Percentiles rank a stretch among this genome's conserved stretches.
phyloP scores from a whole-genome alignment of 2,888 invertebrate species.

The Tridacna crocea region DNA sequence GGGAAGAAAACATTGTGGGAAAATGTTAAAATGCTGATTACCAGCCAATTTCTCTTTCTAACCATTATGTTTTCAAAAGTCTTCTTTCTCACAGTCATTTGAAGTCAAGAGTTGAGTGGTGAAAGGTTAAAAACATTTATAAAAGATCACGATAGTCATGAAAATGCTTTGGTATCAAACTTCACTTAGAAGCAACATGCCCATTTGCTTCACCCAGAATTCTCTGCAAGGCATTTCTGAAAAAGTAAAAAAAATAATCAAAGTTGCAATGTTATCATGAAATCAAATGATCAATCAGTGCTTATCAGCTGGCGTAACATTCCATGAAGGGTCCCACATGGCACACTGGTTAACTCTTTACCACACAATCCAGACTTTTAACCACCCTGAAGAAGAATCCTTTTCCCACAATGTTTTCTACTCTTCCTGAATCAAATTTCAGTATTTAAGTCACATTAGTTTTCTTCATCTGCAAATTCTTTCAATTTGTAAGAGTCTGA shows the following conservation, averaged over 20 bases:
- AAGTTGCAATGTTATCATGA: no score
- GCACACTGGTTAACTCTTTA: no score
- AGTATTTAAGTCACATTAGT: no score
- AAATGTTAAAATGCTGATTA: background rate
- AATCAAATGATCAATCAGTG: no score
- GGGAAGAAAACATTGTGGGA: background rate
- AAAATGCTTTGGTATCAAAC: background rate
- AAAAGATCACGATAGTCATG: background rate
- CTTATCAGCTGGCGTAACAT: no score
- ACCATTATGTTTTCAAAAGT: background rate
- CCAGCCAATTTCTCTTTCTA: background rate
- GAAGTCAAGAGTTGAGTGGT: background rate
- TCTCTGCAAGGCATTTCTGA: conserved; percentile 63
- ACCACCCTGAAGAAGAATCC: no score
- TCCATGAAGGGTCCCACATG: no score
- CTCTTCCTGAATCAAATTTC: no score
- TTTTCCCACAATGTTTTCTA: no score
- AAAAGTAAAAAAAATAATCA: conserved; percentile 26
- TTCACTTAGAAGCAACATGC: conserved; percentile 47
- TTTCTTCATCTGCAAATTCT: no score
- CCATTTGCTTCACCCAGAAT: conserved; percentile 66
- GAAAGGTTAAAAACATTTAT: background rate
- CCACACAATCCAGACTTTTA: no score
- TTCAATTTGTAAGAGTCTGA: no score
- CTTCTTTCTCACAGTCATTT: background rate